A percentile compares a stretch with the other conserved stretches of the same genome.
Conservation (phyloP, 2,888 invertebrate species). For the Vanessa cardui region DNA sequence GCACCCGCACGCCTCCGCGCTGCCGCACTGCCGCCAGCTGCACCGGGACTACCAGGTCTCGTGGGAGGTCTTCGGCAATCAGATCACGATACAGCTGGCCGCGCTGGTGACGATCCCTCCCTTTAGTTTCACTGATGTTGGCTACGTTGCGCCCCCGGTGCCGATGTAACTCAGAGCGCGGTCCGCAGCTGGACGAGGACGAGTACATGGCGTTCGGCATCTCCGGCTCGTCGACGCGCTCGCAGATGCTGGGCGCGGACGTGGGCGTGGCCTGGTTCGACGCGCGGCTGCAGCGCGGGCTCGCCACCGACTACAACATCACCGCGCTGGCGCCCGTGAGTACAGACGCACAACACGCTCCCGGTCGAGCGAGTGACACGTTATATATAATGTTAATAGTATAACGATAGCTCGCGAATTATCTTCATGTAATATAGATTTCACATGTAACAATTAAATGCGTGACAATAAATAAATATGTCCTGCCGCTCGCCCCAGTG, state of each 20-base stretch:
- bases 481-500: slow-evolving; percentile 79
- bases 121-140: no score
- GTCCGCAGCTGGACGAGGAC: slow-evolving; percentile 78
- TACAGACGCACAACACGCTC: slow-evolving; percentile 31
- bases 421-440: no score
- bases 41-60: slow-evolving; percentile 92
- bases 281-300: slow-evolving; percentile 84
- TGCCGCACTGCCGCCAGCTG: slow-evolving; percentile 93
- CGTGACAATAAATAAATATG: no score
- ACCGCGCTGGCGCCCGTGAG: slow-evolving; percentile 90
- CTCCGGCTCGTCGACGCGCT: slow-evolving; percentile 87
- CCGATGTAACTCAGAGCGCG: no score
- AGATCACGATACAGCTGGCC: slow-evolving; percentile 92
- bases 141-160: background rate
- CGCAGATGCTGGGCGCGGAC: slow-evolving; percentile 93
- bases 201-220: slow-evolving; percentile 96
- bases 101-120: slow-evolving; percentile 84
- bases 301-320: slow-evolving; percentile 92
- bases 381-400: no score
- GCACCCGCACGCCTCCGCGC: slow-evolving; percentile 70
- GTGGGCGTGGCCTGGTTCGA: slow-evolving; percentile 90
- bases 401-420: no score
- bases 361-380: background rate
- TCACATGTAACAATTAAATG: no score
- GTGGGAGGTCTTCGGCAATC: slow-evolving; percentile 96